Evolutionary conservation across 1,140 invertebrate genomes (phyloP), one percentile per base, ranked within the genome.

Genomic region (Eciton burchellii): DNA sequence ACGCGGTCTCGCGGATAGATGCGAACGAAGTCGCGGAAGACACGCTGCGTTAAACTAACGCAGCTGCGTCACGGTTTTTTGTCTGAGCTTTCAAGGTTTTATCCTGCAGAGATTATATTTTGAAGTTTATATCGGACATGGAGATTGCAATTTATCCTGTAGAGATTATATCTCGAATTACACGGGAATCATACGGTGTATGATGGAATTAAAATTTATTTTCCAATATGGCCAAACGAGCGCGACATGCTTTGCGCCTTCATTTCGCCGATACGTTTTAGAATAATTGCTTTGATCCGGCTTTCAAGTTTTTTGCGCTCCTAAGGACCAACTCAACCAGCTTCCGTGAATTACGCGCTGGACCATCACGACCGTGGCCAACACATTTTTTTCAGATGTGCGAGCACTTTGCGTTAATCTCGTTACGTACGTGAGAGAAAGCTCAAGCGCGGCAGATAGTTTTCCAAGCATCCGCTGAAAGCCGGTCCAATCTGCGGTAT

Each of bases 401-500:
- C 43, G 29, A 68, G 43, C 45, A 49, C 12, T 79, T 77, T 8
- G n/a, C 63, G 12, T 68, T 68, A 79, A 79, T n/a, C 49, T 79
- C 11, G 49, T 79, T 79, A 56, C 52, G 16, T 26, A n/a, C 29
- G 19, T 43, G 12, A 49, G 21, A 14, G 19, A 35, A 35, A 54
- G 9, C 19, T 70, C 11, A n/a, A n/a, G 49, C 5, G 49, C 8
- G 14, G 41, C 12, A 57, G 16, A 8, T 74, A 16, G 47, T 74
- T 74, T 74, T 74, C 63, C 26, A 63, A 74, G 49, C 26, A 12
- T 74, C n/a, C 57, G 35, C 63, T 74, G 63, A 63, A 74, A 4
- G 19, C 9, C n/a, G 62, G 26, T 19, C 8, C 12, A 3, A 35
- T 35, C 35, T 49, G 21, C 11, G 1, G 59, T 16, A 56, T 21